Evolutionary conservation across 92 coral and sea anemone species (phyloP).

Genomic region (Phenganax marumi): DNA sequence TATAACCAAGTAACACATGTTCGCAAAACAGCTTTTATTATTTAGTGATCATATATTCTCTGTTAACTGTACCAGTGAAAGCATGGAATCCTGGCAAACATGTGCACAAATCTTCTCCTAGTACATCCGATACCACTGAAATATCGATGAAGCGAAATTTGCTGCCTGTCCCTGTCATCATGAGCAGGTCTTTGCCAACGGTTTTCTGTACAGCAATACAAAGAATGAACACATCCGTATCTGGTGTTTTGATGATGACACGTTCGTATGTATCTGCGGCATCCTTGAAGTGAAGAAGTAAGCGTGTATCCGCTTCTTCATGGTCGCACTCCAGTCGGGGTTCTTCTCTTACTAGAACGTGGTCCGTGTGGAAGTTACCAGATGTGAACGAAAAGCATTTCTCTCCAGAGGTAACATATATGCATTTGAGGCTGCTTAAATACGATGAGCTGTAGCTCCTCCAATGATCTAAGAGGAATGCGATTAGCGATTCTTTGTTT

Average conservation of each 20-base stretch:
- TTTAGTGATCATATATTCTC: too few species aligned
- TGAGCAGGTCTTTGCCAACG: conserved; percentile 32
- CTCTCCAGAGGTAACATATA: conserved; percentile 48
- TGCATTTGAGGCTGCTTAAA: conserved; percentile 26
- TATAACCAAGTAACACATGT: too few species aligned
- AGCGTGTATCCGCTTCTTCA: neutral
- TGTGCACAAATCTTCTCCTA: conserved; percentile 3
- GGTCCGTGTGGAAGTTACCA: conserved; percentile 36
- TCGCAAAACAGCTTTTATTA: too few species aligned
- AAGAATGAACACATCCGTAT: neutral
- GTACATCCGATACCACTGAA: too few species aligned
- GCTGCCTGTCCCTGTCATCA: neutral
- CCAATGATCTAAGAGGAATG: conserved; percentile 41
- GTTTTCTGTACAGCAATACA: conserved; percentile 45
- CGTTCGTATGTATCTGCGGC: conserved; percentile 31
- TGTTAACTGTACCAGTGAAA: too few species aligned
- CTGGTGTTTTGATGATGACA: conserved; percentile 44
- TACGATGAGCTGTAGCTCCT: conserved; percentile 22
- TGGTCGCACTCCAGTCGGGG: conserved; percentile 43
- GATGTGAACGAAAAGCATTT: conserved; percentile 39
- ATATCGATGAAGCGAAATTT: too few species aligned
- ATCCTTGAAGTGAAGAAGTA: conserved; percentile 36
- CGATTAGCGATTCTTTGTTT: conserved; percentile 53
- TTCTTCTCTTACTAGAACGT: conserved; percentile 45
- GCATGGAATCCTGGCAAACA: neutral